Percentiles rank a stretch among this genome's conserved stretches.
Conservation (phyloP, 2,888 invertebrate species). For the Ypsolopha scabrella region DNA sequence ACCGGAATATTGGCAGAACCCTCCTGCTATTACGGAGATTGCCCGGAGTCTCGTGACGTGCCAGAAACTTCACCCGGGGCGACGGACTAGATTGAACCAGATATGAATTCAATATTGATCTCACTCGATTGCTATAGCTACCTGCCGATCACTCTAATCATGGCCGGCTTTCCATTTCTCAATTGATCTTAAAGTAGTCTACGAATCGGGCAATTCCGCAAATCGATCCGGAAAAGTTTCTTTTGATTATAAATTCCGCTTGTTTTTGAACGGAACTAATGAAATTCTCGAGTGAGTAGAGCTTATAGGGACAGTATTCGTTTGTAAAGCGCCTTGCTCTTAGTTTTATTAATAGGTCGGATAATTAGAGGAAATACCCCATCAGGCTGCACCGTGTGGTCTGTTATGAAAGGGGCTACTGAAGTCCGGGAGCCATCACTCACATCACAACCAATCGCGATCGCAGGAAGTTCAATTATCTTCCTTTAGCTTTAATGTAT, state of each 20-base stretch:
- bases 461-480: conserved; percentile 68
- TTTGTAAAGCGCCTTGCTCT: conserved; percentile 28
- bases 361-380: conserved; percentile 67
- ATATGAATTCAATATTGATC: conserved; percentile 10
- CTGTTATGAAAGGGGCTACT: conserved; percentile 49
- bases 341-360: conserved; percentile 60
- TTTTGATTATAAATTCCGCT: too few species aligned
- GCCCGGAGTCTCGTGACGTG: conserved; percentile 15
- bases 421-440: conserved; percentile 23
- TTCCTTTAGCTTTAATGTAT: conserved; percentile 61
- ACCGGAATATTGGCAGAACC: conserved; percentile 22
- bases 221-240: conserved; percentile 6
- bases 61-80: conserved; percentile 10
- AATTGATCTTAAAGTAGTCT: background rate
- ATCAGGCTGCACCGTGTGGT: conserved; percentile 42
- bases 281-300: background rate
- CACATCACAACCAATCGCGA: conserved; percentile 48
- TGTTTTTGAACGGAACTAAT: too few species aligned
- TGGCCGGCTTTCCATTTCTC: conserved; percentile 3
- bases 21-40: conserved; percentile 25
- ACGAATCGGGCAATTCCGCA: background rate
- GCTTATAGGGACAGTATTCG: conserved; percentile 26
- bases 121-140: conserved; percentile 5
- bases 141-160: conserved; percentile 4
- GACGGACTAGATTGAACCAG: conserved; percentile 6